Conservation (phyloP, 2,797 vertebrate species). For the Chromobotia macracanthus region DNA sequence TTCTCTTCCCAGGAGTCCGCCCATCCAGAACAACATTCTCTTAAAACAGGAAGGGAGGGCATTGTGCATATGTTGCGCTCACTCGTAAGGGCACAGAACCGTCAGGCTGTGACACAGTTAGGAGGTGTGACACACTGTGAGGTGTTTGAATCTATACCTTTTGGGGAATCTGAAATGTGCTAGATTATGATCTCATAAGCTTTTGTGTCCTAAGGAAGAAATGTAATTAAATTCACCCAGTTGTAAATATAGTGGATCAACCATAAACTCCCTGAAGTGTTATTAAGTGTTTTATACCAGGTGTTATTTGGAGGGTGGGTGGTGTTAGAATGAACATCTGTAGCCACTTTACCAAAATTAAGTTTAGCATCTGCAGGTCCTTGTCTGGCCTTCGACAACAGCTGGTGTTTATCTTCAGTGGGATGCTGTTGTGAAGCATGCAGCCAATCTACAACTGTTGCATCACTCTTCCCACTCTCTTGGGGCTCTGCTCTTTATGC, state of each 20-base stretch:
- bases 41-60: slow-evolving; percentile 81
- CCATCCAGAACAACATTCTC: slow-evolving; percentile 69
- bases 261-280: background rate
- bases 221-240: too few relatives aligned
- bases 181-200: background rate
- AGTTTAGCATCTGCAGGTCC: slow-evolving; percentile 10
- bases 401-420: slow-evolving; percentile 11
- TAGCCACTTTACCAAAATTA: background rate
- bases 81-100: slow-evolving; percentile 54
- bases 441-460: slow-evolving; percentile 18
- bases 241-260: slow-evolving; percentile 19
- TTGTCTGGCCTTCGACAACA: slow-evolving; percentile 11
- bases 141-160: slow-evolving; percentile 27
- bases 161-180: background rate
- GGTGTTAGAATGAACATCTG: slow-evolving; percentile 1
- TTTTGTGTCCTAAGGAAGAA: background rate
- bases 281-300: too few relatives aligned
- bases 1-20: slow-evolving; percentile 75
- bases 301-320: background rate
- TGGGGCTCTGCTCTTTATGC: background rate
- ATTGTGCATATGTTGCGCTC: slow-evolving; percentile 82
- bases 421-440: background rate
- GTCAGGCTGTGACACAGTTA: slow-evolving; percentile 24
- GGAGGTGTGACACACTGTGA: too few relatives aligned
- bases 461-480: slow-evolving; percentile 19